Base-by-base conservation (phyloP, 2,888 invertebrate genomes). In the Cryptophagus acutangulus region DNA sequence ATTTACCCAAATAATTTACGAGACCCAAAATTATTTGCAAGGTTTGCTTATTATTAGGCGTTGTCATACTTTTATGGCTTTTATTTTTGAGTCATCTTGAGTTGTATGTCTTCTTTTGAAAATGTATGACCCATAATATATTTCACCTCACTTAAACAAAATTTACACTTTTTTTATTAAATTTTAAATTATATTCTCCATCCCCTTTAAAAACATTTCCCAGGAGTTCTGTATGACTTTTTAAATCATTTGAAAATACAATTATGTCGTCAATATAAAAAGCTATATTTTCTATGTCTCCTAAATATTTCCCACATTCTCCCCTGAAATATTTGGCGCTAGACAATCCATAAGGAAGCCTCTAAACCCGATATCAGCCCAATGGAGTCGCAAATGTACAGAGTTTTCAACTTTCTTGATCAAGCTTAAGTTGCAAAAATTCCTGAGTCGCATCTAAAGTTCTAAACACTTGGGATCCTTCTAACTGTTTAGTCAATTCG, bases 91-190 rank as follows among this genome's bases (percentile, higher is more conserved):
- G 8, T 36, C 17, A 34, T 48, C 45, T n/a, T 18, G 20, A 13
- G n/a, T 28, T n/a, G n/a, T 17, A 48, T 41, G n/a, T 51, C 54
- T 26, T 43, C 4, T 10, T 40, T 38, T 8, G 49, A 49, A 9
- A 33, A 57, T 17, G 17, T 34, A 35, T 59, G 51, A 3, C 60
- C 60, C 38, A n/a, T n/a, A n/a, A 63, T 36, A 34, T 57, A 59
- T 16, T 51, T 48, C 2, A 62, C 34, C 38, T 50, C 26, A 10
- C 33, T 35, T 1, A 48, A 40, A 2, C 45, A 37, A 36, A 62
- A 56, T 12, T 45, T 17, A 45, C 61, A 62, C 46, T 64, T 61
- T 2, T 46, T 38, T 16, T 33, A 10, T 33, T 33, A 2, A 58
- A 30, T 5, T 48, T 52, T 10, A 56, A 25, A 1, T 54, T 57